A percentile compares a stretch with the other conserved stretches of the same genome.
phyloP scores from a whole-genome alignment of 2,113 vertebrate genomes.

The Cyanoramphus novaezelandiae region DNA sequence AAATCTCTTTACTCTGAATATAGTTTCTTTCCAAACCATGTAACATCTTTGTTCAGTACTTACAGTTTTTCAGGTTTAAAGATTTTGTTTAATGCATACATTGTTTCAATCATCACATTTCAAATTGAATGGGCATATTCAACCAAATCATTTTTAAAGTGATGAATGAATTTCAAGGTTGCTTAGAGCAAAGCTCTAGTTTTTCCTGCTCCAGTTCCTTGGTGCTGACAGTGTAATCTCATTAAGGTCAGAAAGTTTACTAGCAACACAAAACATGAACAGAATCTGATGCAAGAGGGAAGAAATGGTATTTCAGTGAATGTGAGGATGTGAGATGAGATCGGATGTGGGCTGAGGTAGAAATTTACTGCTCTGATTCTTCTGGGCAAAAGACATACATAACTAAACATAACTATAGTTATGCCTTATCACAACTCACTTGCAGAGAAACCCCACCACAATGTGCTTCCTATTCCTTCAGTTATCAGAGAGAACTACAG shows the following conservation, averaged over 20 bases:
- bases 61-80: neutral
- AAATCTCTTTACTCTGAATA: neutral
- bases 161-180: neutral
- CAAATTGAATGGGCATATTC: neutral
- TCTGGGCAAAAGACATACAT: neutral
- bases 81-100: neutral
- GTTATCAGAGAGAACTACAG: neutral
- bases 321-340: neutral
- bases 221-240: neutral
- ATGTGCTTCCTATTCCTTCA: neutral
- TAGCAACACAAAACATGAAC: neutral
- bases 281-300: neutral
- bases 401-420: neutral
- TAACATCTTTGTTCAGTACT: neutral
- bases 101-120: neutral
- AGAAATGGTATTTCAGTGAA: neutral
- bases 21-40: neutral
- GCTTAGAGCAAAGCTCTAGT: neutral
- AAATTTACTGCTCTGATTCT: neutral
- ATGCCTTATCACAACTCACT: neutral
- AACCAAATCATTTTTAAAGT: neutral
- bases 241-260: neutral
- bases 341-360: neutral
- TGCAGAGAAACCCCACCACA: neutral
- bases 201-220: neutral